These are phyloP conservation scores for Drosophila kohkoa DNA, from an alignment of 1,140 invertebrate species.

Conservation along the genomic window DNA sequence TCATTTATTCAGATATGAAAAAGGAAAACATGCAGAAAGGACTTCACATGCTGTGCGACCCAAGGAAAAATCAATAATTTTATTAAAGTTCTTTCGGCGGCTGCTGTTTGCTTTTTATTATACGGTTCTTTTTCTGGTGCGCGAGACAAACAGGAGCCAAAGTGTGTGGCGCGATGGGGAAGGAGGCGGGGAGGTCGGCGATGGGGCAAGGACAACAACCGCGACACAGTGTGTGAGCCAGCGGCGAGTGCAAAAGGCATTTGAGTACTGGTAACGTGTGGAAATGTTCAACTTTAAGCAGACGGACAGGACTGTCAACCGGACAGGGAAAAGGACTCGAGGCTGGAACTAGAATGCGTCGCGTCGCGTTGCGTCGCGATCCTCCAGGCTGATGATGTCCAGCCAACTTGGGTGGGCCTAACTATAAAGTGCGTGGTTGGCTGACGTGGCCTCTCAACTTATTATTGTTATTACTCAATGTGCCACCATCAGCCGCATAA, in stretches of 20 bases:
- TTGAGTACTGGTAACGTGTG: constrained; percentile 51
- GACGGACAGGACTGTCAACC: constrained; percentile 7
- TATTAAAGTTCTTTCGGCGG: constrained; percentile 68
- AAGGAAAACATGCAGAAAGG: constrained; percentile 11
- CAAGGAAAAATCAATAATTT: constrained; percentile 75
- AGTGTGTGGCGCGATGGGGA: background rate
- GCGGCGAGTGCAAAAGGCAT: background rate
- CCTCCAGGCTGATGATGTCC: constrained; percentile 1
- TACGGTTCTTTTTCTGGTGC: constrained; percentile 5
- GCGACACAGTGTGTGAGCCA: constrained; percentile 25
- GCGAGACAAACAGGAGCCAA: constrained; percentile 20
- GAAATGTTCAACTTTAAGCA: constrained; percentile 57
- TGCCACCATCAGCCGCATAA: constrained; percentile 73
- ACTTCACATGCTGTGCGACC: constrained; percentile 33
- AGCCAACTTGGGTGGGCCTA: constrained; percentile 23
- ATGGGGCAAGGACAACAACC: background rate
- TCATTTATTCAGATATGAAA: constrained; percentile 7
- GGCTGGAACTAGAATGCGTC: background rate
- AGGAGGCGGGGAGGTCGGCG: background rate
- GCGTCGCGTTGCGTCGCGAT: background rate
- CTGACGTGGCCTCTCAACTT: constrained; percentile 42
- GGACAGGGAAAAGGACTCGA: background rate
- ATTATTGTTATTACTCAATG: constrained; percentile 78
- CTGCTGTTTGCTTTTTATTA: constrained; percentile 33
- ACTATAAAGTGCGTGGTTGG: constrained; percentile 15